These are phyloP conservation scores for Rhynchophorus ferrugineus DNA, from an alignment of 1,140 invertebrate genomes.

Conservation along the genomic window DNA sequence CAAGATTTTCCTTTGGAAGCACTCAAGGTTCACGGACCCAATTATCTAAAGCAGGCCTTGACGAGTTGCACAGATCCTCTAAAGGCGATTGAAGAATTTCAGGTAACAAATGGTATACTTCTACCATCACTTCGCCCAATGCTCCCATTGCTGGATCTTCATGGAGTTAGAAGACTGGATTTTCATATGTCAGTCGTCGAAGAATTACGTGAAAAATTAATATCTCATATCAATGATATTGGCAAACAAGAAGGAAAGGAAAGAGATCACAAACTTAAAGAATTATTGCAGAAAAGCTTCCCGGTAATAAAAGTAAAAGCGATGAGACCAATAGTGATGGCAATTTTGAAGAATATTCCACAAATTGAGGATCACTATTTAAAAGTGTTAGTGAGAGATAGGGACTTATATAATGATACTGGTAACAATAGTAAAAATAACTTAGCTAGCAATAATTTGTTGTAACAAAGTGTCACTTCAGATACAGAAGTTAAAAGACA, in stretches of 20 bases:
- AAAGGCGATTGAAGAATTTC: constrained; percentile 96
- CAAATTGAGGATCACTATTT: constrained; percentile 92
- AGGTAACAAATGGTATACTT: constrained; percentile 90
- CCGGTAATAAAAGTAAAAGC: constrained; percentile 84
- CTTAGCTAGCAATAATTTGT: too few relatives aligned
- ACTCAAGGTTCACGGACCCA: constrained; percentile 84
- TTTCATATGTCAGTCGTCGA: constrained; percentile 94
- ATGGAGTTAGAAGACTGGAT: constrained; percentile 83
- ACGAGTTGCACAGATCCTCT: constrained; percentile 94
- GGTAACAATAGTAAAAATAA: constrained; percentile 33
- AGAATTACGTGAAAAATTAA: constrained; percentile 82
- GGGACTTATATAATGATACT: constrained; percentile 88
- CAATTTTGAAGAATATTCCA: constrained; percentile 85
- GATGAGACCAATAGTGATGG: constrained; percentile 93
- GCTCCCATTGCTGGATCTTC: constrained; percentile 87
- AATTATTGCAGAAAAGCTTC: constrained; percentile 87
- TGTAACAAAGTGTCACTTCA: neutral
- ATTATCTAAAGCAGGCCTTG: constrained; percentile 80
- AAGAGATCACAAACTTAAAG: constrained; percentile 81
- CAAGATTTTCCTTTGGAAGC: constrained; percentile 62
- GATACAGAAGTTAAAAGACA: constrained; percentile 93
- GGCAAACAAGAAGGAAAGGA: constrained; percentile 68
- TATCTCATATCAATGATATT: constrained; percentile 82
- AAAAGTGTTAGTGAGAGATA: constrained; percentile 78
- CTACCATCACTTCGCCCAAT: constrained; percentile 88